These are phyloP conservation scores for Tipula vernalis DNA, from an alignment of 2,888 invertebrate species.

Conservation along the genomic window DNA sequence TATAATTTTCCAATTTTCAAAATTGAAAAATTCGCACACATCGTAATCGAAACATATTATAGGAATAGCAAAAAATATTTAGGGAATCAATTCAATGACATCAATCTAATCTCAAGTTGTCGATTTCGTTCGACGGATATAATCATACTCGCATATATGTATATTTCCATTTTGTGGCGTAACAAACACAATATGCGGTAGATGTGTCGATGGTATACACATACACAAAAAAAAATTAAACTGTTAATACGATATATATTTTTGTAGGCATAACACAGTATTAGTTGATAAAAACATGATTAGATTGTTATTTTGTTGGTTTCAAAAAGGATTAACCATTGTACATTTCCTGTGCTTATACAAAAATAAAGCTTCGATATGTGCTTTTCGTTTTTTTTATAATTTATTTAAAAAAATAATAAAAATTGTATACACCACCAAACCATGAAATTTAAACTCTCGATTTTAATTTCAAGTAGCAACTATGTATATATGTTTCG, in stretches of 20 bases:
- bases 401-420: not conserved
- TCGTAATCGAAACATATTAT: not conserved
- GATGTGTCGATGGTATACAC: not conserved
- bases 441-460: not conserved
- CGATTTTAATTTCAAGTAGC: not conserved
- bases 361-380: not conserved
- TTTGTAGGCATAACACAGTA: not conserved
- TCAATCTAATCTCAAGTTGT: not conserved
- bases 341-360: not conserved
- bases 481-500: not conserved
- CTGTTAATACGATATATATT: not conserved
- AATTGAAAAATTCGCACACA: not conserved
- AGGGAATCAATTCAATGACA: not conserved
- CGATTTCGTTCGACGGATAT: not conserved
- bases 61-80: not conserved
- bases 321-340: not conserved
- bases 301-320: not conserved
- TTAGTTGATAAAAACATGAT: not conserved
- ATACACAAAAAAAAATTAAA: not conserved
- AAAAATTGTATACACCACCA: not conserved
- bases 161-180: not conserved
- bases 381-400: not conserved
- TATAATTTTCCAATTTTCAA: not conserved
- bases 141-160: not conserved
- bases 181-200: not conserved